Base-by-base conservation (phyloP, 1,140 invertebrate species). In the Vanessa atalanta region DNA sequence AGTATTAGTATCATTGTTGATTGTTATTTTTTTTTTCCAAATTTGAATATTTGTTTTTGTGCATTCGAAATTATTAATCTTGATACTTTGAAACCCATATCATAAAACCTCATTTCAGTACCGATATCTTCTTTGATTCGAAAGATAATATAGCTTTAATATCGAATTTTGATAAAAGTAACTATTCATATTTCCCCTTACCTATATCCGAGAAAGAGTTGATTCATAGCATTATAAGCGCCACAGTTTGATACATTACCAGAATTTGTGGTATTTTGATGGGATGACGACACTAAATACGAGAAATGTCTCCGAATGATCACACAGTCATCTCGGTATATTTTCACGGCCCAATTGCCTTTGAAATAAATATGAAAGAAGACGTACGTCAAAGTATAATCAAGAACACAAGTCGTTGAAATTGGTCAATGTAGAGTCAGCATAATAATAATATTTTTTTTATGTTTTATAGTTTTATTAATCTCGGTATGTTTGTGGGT, bases 291-390 rank as follows among this genome's bases (percentile, higher is more conserved):
- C 26, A 37, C 47, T 3, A 47, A 70, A 65, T 47, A 70, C 68
- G 68, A 63, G 67, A 70, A 70, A 7, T 70, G 67, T 70, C 67
- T 14, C 55, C 55, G 15, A 61, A 61, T 61, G 57, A 63, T 64
- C 43, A 47, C 47, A 63, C 68, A 70, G 31, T 63, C 66, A 55
- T 68, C 16, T 47, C 43, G 57, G 8, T 51, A 31, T 70, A 50
- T 70, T 70, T 70, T 70, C 60, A 37, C 47, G 57, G 55, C 60
- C 16, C 50, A 68, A 68, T 68, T 55, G 31, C 51, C 48, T 70
- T 60, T 37, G 57, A 70, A 63, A 63, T 14, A 26, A 63, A 63
- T 14, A 26, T 50, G 53, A 63, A 57, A 70, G 43, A 65, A 47
- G 11, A n/a, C 47, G 11, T 31, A 61, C 5, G 43, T 70, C 47